Conservation (phyloP, 2,113 vertebrate species). For the Stercorarius parasiticus region DNA sequence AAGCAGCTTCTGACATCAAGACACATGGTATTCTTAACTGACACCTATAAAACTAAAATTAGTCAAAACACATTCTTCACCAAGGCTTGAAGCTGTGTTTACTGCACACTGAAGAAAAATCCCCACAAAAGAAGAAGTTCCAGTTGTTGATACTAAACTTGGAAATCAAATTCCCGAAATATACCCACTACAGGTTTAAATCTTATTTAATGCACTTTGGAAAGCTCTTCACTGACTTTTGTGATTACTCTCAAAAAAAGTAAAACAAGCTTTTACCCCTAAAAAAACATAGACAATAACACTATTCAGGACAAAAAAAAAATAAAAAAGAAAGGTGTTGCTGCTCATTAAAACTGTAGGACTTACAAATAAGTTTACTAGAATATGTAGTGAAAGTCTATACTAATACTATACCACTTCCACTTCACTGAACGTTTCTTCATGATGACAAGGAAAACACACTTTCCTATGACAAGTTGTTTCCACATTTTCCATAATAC, state of each 20-base stretch:
- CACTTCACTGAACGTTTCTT: background rate
- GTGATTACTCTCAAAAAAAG: background rate
- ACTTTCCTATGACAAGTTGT: background rate
- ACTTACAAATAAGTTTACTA: background rate
- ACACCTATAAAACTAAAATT: slow-evolving; percentile 51
- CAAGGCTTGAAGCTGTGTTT: background rate
- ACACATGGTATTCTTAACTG: slow-evolving; percentile 28
- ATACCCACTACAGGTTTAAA: background rate
- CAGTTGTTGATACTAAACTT: background rate
- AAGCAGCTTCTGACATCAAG: slow-evolving; percentile 16
- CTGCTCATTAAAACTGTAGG: background rate
- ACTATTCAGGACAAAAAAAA: background rate
- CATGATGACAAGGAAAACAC: background rate
- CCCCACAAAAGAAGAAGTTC: background rate
- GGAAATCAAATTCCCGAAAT: background rate
- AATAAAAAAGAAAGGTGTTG: background rate
- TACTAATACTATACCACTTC: background rate
- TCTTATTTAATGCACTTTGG: background rate
- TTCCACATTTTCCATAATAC: background rate
- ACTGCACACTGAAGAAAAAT: background rate
- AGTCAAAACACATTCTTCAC: slow-evolving; percentile 20
- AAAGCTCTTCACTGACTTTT: background rate
- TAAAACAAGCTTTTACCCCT: background rate
- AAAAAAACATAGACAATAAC: background rate
- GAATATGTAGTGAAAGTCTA: background rate